Evolutionary conservation across 2,797 vertebrate genomes (phyloP), one percentile per base, ranked within the genome.

Genomic region (Clamator glandarius): DNA sequence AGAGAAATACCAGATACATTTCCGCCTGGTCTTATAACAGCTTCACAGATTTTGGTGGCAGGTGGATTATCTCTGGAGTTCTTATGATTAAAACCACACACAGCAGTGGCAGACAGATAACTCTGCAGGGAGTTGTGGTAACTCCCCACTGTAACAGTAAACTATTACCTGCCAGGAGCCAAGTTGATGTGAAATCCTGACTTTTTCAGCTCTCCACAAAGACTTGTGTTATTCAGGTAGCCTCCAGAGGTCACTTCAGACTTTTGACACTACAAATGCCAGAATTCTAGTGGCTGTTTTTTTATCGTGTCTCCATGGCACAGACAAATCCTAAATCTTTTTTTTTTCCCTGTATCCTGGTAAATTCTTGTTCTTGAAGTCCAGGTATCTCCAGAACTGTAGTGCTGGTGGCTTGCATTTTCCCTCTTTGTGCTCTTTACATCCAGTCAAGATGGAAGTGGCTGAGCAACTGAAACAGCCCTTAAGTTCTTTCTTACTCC

Each of bases 91-190:
- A 80, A 94, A 52, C n/a, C 89, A 58, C 69, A 64, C 75, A 2
- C 59, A 64, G 81, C 67, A 82, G 75, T 13, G 52, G 88, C 93
- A 95, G 89, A 68, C 50, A 66, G 94, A 66, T 73, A 84, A 62
- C 75, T 78, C 84, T 66, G 79, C 68, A 55, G 74, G 42, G 42
- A 54, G 35, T 63, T 92, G 48, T 83, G 89, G 23, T 74, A 31
- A 41, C 54, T 83, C 72, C 84, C 66, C 33, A 20, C 5, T 6
- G 70, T 7, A 63, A 57, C 2, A 15, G 41, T 58, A 84, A 23
- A 6, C 17, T 63, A 9, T 78, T 51, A 73, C 74, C 91, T 94
- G 52, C 75, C 89, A 94, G 86, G 26, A 77, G 28, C 41, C 72
- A 61, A 64, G 29, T 14, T 66, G 73, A 51, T 93, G 83, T 69